These are phyloP conservation scores for Escarpia spicata DNA, from an alignment of 2,888 invertebrate genomes.

Conservation along the genomic window DNA sequence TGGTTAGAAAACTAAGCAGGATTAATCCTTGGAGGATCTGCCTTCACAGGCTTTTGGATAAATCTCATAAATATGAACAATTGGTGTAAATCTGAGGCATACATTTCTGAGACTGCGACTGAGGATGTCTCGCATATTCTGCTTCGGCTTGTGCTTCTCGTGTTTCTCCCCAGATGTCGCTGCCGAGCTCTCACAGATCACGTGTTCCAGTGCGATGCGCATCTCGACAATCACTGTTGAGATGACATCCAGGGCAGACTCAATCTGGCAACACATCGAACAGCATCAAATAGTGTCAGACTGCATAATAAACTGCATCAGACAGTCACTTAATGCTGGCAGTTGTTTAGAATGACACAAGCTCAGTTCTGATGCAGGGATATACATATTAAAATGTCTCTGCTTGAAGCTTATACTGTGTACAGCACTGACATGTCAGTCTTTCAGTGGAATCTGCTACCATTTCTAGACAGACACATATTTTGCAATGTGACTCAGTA, in stretches of 20 bases:
- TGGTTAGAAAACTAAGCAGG: neutral
- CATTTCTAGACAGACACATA: neutral
- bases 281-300: neutral
- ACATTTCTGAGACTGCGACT: constrained; percentile 66
- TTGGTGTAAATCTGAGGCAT: constrained; percentile 37
- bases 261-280: constrained; percentile 67
- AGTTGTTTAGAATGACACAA: too few species aligned
- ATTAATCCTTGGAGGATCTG: neutral
- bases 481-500: neutral
- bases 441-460: too few species aligned
- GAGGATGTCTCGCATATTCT: constrained; percentile 61
- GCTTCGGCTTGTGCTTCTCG: constrained; percentile 51
- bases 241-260: constrained; percentile 72
- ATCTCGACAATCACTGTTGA: constrained; percentile 72
- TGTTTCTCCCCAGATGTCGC: constrained; percentile 40
- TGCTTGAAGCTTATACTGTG: neutral
- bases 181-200: constrained; percentile 66
- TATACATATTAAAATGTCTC: too few species aligned
- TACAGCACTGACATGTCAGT: neutral
- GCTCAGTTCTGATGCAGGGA: too few species aligned
- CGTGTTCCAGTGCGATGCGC: constrained; percentile 73
- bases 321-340: too few species aligned
- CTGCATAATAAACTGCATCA: too few species aligned
- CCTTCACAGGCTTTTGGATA: neutral
- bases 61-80: neutral